Conservation (phyloP, 2,797 vertebrate genomes). For the Pipistrellus pygmaeus region DNA sequence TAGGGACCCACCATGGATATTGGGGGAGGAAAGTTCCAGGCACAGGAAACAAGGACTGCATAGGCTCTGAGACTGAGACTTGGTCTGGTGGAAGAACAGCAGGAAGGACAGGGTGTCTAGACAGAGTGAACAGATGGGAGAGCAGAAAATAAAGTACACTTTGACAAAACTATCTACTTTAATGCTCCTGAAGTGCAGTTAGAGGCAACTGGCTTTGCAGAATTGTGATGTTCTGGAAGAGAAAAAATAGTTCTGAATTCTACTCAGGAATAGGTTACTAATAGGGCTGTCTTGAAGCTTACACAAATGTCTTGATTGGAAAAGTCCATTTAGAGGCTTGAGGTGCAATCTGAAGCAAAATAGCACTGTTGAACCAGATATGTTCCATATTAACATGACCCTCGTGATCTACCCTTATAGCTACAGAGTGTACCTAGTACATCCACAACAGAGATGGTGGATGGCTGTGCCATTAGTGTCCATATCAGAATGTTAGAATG, state of each 20-base stretch:
- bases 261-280: background rate
- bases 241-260: background rate
- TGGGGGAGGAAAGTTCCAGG: background rate
- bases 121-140: background rate
- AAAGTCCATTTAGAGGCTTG: background rate
- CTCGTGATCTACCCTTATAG: background rate
- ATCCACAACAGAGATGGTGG: background rate
- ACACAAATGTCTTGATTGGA: background rate
- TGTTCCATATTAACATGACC: background rate
- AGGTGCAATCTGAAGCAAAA: background rate
- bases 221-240: background rate
- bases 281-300: background rate
- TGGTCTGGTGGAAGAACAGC: background rate
- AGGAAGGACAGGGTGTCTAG: background rate
- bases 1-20: background rate
- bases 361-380: background rate
- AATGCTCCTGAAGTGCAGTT: background rate
- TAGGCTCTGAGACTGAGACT: background rate
- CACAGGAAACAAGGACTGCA: background rate
- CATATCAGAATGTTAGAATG: background rate
- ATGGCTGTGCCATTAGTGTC: background rate
- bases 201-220: background rate
- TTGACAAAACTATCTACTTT: background rate
- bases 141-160: background rate
- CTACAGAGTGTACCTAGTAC: background rate